These are phyloP conservation scores for Chesias legatella DNA, from an alignment of 2,888 invertebrate genomes.

Conservation along the genomic window DNA sequence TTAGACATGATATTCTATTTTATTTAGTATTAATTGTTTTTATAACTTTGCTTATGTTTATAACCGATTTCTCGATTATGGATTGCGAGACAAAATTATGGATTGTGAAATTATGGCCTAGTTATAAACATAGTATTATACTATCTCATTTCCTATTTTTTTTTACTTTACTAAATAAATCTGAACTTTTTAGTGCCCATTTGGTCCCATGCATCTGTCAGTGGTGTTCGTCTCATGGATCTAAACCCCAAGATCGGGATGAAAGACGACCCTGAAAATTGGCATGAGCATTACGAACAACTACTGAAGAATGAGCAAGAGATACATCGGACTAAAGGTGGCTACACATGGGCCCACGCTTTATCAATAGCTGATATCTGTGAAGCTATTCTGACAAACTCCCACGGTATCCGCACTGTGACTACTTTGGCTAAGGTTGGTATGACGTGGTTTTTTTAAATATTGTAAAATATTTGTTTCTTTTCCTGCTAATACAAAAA, in stretches of 20 bases:
- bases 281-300: neutral
- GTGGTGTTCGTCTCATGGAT: conserved; percentile 3
- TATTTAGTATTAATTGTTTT: no score
- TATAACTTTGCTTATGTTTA: neutral
- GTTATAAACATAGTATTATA: neutral
- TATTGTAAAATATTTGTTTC: no score
- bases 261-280: conserved; percentile 2
- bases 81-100: conserved; percentile 74
- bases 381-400: conserved; percentile 25
- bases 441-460: no score
- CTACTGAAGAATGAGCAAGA: neutral
- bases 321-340: conserved; percentile 4
- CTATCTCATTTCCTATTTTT: no score
- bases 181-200: conserved; percentile 58
- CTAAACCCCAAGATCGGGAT: conserved; percentile 1
- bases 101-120: conserved; percentile 74
- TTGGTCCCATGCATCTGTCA: conserved; percentile 1
- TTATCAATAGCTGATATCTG: conserved; percentile 84
- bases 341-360: conserved; percentile 82
- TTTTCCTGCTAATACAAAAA: no score
- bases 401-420: conserved; percentile 2
- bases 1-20: no score
- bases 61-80: neutral
- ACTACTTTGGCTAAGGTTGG: conserved; percentile 4
- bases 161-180: no score